phyloP scores from a whole-genome alignment of 2,113 vertebrate genomes.

The Lontra canadensis region DNA sequence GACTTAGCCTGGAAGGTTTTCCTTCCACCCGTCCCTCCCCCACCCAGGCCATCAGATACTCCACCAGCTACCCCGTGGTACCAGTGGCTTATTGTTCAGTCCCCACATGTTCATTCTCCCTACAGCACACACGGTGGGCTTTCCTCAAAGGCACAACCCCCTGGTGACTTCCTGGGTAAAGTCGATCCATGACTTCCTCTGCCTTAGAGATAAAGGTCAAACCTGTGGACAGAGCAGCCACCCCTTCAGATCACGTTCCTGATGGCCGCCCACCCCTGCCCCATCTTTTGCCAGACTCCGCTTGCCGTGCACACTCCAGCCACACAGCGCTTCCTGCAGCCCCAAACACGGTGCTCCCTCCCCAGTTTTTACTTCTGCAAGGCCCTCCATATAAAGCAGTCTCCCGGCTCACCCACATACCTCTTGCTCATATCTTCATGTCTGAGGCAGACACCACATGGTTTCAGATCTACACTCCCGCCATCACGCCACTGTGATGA shows the following conservation, averaged over 20 bases:
- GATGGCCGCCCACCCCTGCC: not conserved
- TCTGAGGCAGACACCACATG: not conserved
- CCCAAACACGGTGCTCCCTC: not conserved
- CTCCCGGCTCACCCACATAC: not conserved
- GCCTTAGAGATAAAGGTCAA: not conserved
- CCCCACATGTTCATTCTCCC: too few species aligned
- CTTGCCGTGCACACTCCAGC: rapidly evolving
- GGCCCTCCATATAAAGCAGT: not conserved
- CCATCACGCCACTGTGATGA: too few species aligned
- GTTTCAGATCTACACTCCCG: not conserved
- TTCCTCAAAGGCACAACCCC: not conserved
- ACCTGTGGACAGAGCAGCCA: not conserved
- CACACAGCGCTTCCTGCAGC: not conserved
- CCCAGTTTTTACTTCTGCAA: not conserved
- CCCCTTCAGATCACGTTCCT: not conserved
- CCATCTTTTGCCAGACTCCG: too few species aligned
- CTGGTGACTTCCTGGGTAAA: not conserved
- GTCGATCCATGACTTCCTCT: not conserved
- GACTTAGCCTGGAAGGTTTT: not conserved
- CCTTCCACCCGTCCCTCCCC: not conserved
- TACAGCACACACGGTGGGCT: too few species aligned
- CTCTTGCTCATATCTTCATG: not conserved
- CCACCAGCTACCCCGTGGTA: not conserved
- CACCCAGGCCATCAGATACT: not conserved
- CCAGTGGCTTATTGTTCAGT: not conserved